Percentiles rank a stretch among this genome's conserved stretches.
These are phyloP conservation scores for Corythornis leucogaster DNA, from an alignment of 2,797 vertebrate species.

Conservation along the genomic window DNA sequence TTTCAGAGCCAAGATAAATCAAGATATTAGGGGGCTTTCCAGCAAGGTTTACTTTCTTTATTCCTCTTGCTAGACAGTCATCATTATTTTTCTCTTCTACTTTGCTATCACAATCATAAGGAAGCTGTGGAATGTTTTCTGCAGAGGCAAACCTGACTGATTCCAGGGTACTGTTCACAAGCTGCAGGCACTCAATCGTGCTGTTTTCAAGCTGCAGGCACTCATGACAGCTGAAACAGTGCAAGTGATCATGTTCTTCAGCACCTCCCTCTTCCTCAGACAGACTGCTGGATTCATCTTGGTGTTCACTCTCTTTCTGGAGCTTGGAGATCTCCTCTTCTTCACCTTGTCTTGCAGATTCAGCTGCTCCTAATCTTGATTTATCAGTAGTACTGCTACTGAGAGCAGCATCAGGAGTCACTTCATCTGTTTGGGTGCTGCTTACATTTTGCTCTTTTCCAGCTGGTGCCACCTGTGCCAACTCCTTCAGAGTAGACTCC, in stretches of 20 bases:
- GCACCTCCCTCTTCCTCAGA: not conserved
- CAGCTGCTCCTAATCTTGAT: not conserved
- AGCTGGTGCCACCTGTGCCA: slow-evolving; percentile 17
- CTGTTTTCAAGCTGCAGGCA: slow-evolving; percentile 88
- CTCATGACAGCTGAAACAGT: slow-evolving; percentile 92
- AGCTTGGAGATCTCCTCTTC: not conserved
- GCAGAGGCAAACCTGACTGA: slow-evolving; percentile 89
- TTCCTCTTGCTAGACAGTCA: not conserved
- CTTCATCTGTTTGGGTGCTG: not conserved
- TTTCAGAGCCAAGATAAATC: slow-evolving; percentile 81
- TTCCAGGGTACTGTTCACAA: slow-evolving; percentile 94
- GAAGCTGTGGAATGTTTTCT: slow-evolving; percentile 90
- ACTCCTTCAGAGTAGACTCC: slow-evolving; percentile 77
- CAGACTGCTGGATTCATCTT: not conserved
- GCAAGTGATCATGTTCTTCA: slow-evolving; percentile 82
- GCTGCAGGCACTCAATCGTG: slow-evolving; percentile 85
- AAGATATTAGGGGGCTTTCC: slow-evolving; percentile 90
- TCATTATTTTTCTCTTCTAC: not conserved
- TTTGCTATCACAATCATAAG: slow-evolving; percentile 69
- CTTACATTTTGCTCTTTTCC: not conserved
- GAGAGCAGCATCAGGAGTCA: not conserved
- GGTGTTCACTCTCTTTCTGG: not conserved
- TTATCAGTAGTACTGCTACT: not conserved
- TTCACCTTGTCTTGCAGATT: not conserved
- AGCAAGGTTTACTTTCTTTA: not conserved